These are phyloP conservation scores for Diorhabda elongata DNA, from an alignment of 1,140 invertebrate species.

Conservation along the genomic window DNA sequence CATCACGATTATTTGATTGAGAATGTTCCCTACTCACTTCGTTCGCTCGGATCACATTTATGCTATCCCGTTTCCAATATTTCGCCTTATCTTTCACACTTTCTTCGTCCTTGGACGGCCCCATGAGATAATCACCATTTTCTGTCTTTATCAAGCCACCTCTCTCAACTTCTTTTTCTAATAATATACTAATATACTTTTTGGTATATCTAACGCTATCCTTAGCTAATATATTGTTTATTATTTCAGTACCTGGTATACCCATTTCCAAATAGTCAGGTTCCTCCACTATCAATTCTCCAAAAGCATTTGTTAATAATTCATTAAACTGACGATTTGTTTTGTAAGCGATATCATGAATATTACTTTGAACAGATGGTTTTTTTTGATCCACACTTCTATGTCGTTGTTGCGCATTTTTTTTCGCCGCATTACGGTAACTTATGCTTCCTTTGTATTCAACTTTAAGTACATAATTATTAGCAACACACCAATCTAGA, in stretches of 20 bases:
- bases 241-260: slow-evolving; percentile 60
- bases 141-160: slow-evolving; percentile 63
- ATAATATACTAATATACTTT: slow-evolving; percentile 60
- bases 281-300: slow-evolving; percentile 64
- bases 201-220: slow-evolving; percentile 60
- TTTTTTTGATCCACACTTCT: slow-evolving; percentile 38
- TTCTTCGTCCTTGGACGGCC: slow-evolving; percentile 44
- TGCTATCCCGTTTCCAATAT: slow-evolving; percentile 14
- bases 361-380: slow-evolving; percentile 16
- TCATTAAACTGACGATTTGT: slow-evolving; percentile 44
- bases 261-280: slow-evolving; percentile 67
- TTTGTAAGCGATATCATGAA: slow-evolving; percentile 26
- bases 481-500: slow-evolving; percentile 69
- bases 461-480: slow-evolving; percentile 74
- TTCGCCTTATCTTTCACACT: slow-evolving; percentile 32
- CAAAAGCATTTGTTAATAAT: slow-evolving; percentile 61
- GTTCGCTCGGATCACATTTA: slow-evolving; percentile 8
- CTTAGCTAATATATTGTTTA: slow-evolving; percentile 60
- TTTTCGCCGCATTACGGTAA: slow-evolving; percentile 77
- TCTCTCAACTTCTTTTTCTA: slow-evolving; percentile 61
- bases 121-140: slow-evolving; percentile 64
- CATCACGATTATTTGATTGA: slow-evolving; percentile 11
- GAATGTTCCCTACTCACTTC: neutral
- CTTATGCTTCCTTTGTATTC: slow-evolving; percentile 82
- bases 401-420: slow-evolving; percentile 53